A percentile compares a stretch with the other conserved stretches of the same genome.
These are phyloP conservation scores for Apodemia hepburni DNA, from an alignment of 2,888 invertebrate genomes.

Conservation along the genomic window DNA sequence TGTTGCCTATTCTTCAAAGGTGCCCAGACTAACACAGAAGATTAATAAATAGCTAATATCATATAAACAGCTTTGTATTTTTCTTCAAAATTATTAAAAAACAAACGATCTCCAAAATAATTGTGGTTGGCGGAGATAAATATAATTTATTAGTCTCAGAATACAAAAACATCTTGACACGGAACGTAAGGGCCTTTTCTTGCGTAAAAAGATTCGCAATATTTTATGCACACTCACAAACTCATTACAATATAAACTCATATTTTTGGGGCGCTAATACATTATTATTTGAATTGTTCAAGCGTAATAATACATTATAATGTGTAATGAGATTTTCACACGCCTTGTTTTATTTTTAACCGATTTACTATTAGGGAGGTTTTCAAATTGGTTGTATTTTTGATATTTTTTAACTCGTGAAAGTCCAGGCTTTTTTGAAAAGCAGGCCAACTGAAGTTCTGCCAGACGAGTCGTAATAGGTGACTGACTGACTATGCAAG, in stretches of 20 bases:
- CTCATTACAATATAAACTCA: constrained; percentile 32
- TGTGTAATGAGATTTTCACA: not conserved
- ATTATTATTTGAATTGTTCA: constrained; percentile 11
- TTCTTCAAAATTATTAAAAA: no score
- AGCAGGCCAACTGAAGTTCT: no score
- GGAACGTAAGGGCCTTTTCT: constrained; percentile 29
- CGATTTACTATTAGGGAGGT: no score
- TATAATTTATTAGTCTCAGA: constrained; percentile 31
- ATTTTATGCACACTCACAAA: constrained; percentile 35
- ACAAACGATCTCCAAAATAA: constrained; percentile 25
- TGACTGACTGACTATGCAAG: no score
- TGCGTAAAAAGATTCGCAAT: constrained; percentile 29
- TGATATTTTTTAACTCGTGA: no score
- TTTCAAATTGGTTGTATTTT: no score
- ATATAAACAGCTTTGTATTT: no score
- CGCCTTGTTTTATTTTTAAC: not conserved
- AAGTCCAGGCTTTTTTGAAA: no score
- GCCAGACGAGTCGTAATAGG: no score
- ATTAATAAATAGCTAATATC: no score
- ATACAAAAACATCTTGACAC: constrained; percentile 32
- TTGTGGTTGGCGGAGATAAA: constrained; percentile 27
- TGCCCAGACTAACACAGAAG: no score
- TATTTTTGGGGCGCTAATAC: constrained; percentile 18
- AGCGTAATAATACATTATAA: not conserved
- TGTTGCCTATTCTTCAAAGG: no score